Evolutionary conservation across 2,888 invertebrate species (phyloP).

Genomic region (Leucania comma): DNA sequence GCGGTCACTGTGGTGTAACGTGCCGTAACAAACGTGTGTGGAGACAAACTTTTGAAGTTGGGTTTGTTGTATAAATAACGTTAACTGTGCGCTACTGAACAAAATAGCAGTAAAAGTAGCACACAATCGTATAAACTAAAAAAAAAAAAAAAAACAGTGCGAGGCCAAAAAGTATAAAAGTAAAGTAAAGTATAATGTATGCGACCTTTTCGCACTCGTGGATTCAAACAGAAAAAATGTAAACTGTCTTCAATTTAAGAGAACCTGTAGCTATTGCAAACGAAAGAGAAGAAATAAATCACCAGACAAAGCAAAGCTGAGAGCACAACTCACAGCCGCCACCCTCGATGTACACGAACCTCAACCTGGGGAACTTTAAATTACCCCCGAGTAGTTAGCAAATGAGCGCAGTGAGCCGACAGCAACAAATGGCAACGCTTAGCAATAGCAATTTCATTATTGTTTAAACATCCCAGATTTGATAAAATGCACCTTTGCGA

Average conservation of each 20-base stretch:
- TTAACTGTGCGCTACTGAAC: background rate
- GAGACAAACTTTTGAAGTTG: constrained; percentile 14
- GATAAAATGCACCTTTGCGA: constrained; percentile 51
- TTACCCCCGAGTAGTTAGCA: constrained; percentile 54
- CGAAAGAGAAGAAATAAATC: too few relatives aligned
- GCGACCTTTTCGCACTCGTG: background rate
- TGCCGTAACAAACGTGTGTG: constrained; percentile 2
- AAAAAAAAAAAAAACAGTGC: too few relatives aligned
- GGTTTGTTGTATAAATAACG: background rate
- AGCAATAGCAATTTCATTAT: constrained; percentile 57
- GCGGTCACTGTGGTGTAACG: constrained; percentile 24
- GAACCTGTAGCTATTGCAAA: background rate
- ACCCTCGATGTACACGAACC: constrained; percentile 12
- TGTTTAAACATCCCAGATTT: constrained; percentile 56
- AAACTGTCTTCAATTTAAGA: background rate
- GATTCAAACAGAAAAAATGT: background rate
- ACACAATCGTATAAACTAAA: too few relatives aligned
- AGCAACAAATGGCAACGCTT: constrained; percentile 53
- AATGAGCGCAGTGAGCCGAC: constrained; percentile 55
- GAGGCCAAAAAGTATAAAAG: too few relatives aligned
- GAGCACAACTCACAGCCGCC: constrained; percentile 4
- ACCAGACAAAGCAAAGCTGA: background rate
- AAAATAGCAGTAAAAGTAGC: background rate
- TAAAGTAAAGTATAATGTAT: background rate
- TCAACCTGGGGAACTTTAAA: constrained; percentile 46